Percentiles rank a stretch among this genome's conserved stretches.
Evolutionary conservation across 1,140 invertebrate genomes (phyloP).

Genomic region (Megalopta genalis): DNA sequence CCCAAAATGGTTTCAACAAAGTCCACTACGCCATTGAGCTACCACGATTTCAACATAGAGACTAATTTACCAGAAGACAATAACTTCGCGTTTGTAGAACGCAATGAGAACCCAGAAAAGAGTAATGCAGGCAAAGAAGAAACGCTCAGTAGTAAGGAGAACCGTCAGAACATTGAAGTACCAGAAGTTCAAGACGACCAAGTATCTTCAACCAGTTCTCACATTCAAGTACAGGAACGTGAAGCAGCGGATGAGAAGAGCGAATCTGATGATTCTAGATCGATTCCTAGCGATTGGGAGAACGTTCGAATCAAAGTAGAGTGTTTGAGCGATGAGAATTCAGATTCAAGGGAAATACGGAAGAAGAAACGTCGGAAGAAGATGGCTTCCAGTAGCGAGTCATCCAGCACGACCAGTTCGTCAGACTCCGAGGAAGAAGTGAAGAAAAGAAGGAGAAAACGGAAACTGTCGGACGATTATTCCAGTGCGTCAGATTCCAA

Average conservation of each 20-base stretch:
- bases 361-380: constrained; percentile 65
- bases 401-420: constrained; percentile 68
- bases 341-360: constrained; percentile 48
- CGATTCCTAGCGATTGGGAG: constrained; percentile 72
- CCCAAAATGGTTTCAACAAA: constrained; percentile 35
- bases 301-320: constrained; percentile 73
- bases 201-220: constrained; percentile 11
- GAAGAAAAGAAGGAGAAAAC: constrained; percentile 61
- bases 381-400: constrained; percentile 67
- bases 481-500: constrained; percentile 66
- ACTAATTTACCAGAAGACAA: constrained; percentile 61
- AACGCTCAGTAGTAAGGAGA: constrained; percentile 31
- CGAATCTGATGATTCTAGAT: constrained; percentile 57
- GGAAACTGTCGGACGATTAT: constrained; percentile 47
- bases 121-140: constrained; percentile 24
- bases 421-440: constrained; percentile 71
- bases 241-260: constrained; percentile 32
- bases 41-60: constrained; percentile 72
- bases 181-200: neutral
- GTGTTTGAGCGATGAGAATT: constrained; percentile 65
- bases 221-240: neutral
- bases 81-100: constrained; percentile 28
- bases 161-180: neutral
- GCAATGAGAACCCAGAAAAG: constrained; percentile 23
- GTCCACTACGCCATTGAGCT: constrained; percentile 52